Percentiles rank a stretch among this genome's conserved stretches.
phyloP scores from a whole-genome alignment of 2,888 invertebrate species.

The Drosophila eohydei region DNA sequence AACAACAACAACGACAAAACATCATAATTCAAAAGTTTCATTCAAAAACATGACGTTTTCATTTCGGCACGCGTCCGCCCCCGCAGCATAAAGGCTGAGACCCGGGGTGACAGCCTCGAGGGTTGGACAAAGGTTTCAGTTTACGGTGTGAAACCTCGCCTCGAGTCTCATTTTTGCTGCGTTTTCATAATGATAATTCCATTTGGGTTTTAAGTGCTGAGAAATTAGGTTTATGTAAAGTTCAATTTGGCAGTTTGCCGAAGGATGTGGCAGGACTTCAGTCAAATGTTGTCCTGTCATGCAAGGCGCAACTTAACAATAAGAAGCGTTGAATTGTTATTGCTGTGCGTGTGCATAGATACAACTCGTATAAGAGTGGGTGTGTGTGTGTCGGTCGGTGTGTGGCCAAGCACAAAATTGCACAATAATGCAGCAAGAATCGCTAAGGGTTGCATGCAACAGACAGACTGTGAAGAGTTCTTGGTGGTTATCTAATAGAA shows the following conservation, averaged over 20 bases:
- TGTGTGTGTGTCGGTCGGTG: background rate
- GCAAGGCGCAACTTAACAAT: slow-evolving; percentile 40
- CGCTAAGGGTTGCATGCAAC: slow-evolving; percentile 48
- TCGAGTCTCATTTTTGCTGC: slow-evolving; percentile 38
- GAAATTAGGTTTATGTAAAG: slow-evolving; percentile 76
- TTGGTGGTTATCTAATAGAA: slow-evolving; percentile 62
- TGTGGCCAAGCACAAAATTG: slow-evolving; percentile 67
- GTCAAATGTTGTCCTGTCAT: slow-evolving; percentile 59
- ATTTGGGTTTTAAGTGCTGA: slow-evolving; percentile 69
- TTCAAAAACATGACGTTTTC: slow-evolving; percentile 79
- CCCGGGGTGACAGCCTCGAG: slow-evolving; percentile 1
- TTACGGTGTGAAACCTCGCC: slow-evolving; percentile 66
- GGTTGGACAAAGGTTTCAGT: slow-evolving; percentile 52
- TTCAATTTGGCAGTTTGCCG: slow-evolving; percentile 70
- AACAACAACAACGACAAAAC: slow-evolving; percentile 50
- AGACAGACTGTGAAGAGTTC: slow-evolving; percentile 45
- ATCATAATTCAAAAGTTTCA: slow-evolving; percentile 81
- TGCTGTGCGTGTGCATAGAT: slow-evolving; percentile 22
- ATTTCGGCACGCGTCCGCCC: slow-evolving; percentile 69
- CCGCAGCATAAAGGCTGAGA: slow-evolving; percentile 1
- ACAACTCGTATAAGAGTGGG: slow-evolving; percentile 2
- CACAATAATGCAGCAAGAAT: slow-evolving; percentile 56
- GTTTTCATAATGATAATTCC: slow-evolving; percentile 69
- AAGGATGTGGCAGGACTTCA: slow-evolving; percentile 7
- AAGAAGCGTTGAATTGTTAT: slow-evolving; percentile 51